Percentiles rank a stretch among this genome's conserved stretches.
These are phyloP conservation scores for Otis tarda DNA, from an alignment of 2,113 vertebrate genomes.

Conservation along the genomic window DNA sequence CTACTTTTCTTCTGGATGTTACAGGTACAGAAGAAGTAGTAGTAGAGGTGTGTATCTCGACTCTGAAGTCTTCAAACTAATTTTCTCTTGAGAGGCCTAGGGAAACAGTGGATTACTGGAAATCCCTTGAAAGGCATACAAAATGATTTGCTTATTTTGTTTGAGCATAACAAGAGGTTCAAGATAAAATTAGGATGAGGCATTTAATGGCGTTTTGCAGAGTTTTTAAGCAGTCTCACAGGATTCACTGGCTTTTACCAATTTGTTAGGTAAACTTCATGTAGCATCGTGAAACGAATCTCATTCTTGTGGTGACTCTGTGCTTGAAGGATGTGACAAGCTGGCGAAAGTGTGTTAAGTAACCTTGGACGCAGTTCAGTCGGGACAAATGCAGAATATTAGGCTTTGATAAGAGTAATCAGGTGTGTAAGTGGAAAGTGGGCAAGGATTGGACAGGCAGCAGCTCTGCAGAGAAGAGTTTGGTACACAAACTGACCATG, in stretches of 20 bases:
- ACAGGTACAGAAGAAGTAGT: background rate
- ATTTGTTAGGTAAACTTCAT: background rate
- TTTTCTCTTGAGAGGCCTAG: background rate
- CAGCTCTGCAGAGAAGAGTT: background rate
- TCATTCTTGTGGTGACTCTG: background rate
- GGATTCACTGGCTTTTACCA: background rate
- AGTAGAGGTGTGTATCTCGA: background rate
- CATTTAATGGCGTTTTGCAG: background rate
- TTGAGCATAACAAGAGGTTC: background rate
- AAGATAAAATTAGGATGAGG: background rate
- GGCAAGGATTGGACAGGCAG: background rate
- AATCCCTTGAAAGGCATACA: background rate
- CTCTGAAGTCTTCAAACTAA: background rate
- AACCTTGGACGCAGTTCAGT: background rate
- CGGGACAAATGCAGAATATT: background rate
- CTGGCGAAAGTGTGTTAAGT: background rate
- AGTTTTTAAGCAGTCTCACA: background rate
- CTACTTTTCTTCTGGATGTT: background rate
- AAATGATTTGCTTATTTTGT: background rate
- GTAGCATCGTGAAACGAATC: accelerated
- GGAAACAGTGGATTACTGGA: background rate
- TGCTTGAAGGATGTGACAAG: background rate
- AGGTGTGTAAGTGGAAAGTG: background rate
- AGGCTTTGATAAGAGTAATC: background rate
- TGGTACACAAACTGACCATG: background rate